phyloP scores from a whole-genome alignment of 2,797 vertebrate species.

The Sorex maritimensis region DNA sequence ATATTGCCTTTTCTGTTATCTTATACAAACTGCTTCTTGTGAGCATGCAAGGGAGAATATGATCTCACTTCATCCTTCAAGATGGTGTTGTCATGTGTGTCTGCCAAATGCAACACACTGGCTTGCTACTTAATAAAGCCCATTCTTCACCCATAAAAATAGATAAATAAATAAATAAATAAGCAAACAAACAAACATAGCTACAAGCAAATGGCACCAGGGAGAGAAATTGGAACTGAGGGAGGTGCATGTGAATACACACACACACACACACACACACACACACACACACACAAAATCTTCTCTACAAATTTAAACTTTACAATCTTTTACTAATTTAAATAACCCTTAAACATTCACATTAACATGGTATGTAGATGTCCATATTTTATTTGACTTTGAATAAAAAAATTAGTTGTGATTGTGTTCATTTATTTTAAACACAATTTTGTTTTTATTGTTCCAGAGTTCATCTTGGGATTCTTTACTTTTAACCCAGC shows the following conservation, averaged over 20 bases:
- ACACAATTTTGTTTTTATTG: conserved; percentile 11
- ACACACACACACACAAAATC: too few species aligned
- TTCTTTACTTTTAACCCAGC: conserved; percentile 70
- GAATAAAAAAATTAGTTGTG: conserved; percentile 21
- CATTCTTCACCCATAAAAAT: too few species aligned
- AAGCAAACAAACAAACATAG: not conserved
- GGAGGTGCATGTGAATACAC: not conserved
- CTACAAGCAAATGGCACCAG: not conserved
- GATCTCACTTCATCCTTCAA: too few species aligned
- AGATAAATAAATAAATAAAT: too few species aligned
- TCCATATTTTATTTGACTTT: conserved; percentile 10
- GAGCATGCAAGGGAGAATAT: too few species aligned
- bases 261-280: not conserved
- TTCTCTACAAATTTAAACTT: not conserved
- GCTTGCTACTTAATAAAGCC: too few species aligned
- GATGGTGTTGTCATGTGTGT: too few species aligned
- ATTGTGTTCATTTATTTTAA: conserved; percentile 30
- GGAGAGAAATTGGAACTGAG: not conserved
- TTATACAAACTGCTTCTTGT: too few species aligned
- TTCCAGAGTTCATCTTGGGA: conserved; percentile 62
- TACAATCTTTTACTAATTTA: conserved; percentile 19
- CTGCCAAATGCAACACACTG: too few species aligned
- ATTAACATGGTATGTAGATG: not conserved
- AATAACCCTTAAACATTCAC: not conserved
- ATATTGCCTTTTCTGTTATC: too few species aligned